Conservation (phyloP, 1,140 invertebrate species). For the Brachystomella parvula region DNA sequence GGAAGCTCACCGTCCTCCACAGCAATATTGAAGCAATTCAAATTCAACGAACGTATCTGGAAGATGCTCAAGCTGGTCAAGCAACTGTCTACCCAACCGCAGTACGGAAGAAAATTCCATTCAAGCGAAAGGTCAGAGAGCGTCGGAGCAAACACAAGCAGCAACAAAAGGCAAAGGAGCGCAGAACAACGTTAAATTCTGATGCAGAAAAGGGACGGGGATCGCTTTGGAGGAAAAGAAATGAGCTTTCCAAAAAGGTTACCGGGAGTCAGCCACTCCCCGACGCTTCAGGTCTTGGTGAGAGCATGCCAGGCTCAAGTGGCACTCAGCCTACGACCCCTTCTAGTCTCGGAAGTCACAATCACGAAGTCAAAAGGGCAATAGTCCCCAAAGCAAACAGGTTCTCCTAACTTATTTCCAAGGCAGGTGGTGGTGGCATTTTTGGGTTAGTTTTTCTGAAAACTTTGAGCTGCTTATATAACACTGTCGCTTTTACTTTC, state of each 20-base stretch:
- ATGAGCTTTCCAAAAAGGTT: background rate
- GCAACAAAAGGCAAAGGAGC: slow-evolving; percentile 16
- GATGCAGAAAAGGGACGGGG: background rate
- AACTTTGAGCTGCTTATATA: background rate
- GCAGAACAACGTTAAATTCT: too few relatives aligned
- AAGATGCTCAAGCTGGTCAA: slow-evolving; percentile 46
- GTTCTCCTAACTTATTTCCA: slow-evolving; percentile 10
- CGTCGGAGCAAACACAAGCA: slow-evolving; percentile 38
- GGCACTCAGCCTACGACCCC: background rate
- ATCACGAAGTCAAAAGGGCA: slow-evolving; percentile 30
- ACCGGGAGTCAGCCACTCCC: background rate
- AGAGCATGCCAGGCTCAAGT: background rate
- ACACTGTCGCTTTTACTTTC: background rate
- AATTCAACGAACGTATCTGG: slow-evolving; percentile 34
- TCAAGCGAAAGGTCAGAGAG: slow-evolving; percentile 64
- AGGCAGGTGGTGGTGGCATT: slow-evolving; percentile 1
- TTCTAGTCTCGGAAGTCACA: background rate
- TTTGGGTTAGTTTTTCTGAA: background rate
- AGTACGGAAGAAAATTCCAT: slow-evolving; percentile 61
- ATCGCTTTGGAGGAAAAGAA: slow-evolving; percentile 20
- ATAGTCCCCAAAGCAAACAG: slow-evolving; percentile 35
- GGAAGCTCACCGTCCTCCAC: slow-evolving; percentile 36
- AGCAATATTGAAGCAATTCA: slow-evolving; percentile 38
- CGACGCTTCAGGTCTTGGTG: background rate
- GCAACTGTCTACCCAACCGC: slow-evolving; percentile 57